Evolutionary conservation across 2,888 invertebrate genomes (phyloP).

Genomic region (Monoplex corrugatus): DNA sequence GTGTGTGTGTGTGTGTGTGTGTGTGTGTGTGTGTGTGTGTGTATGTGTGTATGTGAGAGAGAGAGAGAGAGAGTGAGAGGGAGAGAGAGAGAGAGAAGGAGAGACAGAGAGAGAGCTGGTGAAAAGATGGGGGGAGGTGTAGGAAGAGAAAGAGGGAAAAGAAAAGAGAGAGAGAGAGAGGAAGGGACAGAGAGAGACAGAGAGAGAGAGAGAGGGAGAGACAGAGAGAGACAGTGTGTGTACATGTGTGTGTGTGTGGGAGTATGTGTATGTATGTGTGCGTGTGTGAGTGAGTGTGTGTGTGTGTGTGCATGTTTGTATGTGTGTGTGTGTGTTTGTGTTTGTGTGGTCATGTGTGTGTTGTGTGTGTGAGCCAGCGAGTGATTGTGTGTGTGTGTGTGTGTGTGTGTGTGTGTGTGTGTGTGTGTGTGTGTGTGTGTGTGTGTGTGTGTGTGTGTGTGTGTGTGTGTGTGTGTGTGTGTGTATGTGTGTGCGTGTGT

Average conservation of each 20-base stretch:
- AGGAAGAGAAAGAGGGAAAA: not conserved
- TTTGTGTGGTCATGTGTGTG: not conserved
- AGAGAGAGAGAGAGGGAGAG: not conserved
- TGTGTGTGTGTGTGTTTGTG: constrained; percentile 7
- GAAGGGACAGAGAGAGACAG: not conserved
- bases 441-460: constrained; percentile 7
- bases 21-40: not conserved
- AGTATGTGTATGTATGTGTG: not conserved
- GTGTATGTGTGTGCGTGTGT: not conserved
- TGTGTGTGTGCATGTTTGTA: not conserved
- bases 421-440: not conserved
- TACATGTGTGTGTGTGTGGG: too few species aligned
- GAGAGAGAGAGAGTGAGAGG: not conserved
- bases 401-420: not conserved
- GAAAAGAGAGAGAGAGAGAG: not conserved
- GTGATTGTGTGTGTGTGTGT: too few species aligned
- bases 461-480: constrained; percentile 13
- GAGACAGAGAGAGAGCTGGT: not conserved
- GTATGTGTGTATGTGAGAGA: not conserved
- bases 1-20: not conserved
- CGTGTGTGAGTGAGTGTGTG: not conserved
- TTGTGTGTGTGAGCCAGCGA: not conserved
- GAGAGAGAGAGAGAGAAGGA: not conserved
- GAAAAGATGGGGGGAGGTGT: too few species aligned
- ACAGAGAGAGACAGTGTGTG: not conserved